These are phyloP conservation scores for Orius insidiosus DNA, from an alignment of 1,140 invertebrate species.

Conservation along the genomic window DNA sequence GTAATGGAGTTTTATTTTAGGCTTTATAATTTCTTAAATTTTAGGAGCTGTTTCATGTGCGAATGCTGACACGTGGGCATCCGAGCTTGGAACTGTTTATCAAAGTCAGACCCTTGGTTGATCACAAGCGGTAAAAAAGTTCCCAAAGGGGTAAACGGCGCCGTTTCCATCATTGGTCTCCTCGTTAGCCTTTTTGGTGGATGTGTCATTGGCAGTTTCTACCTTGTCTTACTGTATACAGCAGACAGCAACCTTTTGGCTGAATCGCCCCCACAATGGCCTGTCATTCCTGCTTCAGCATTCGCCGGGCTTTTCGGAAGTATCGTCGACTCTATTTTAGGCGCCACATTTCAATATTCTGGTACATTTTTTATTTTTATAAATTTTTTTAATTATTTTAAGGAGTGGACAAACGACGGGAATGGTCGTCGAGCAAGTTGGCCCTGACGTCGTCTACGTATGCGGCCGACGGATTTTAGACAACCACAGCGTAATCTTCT, in stretches of 20 bases:
- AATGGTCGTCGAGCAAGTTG: conserved; percentile 54
- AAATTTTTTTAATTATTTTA: conserved; percentile 23
- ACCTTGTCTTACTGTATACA: conserved; percentile 44
- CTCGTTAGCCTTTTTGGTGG: conserved; percentile 58
- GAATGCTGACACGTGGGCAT: conserved; percentile 84
- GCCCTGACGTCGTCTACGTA: conserved; percentile 53
- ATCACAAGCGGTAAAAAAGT: conserved; percentile 59
- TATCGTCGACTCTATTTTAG: conserved; percentile 64
- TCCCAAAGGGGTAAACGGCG: conserved; percentile 75
- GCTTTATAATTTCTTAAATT: conserved; percentile 7
- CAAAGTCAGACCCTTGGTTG: conserved; percentile 46
- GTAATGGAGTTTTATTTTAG: conserved; percentile 4
- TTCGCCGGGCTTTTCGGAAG: conserved; percentile 63
- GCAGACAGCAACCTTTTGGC: conserved; percentile 37
- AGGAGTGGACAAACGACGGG: conserved; percentile 51
- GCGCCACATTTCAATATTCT: conserved; percentile 71
- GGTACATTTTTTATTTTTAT: conserved; percentile 32
- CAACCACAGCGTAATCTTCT: conserved; percentile 78
- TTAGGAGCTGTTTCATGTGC: conserved; percentile 58
- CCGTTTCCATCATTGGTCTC: conserved; percentile 50
- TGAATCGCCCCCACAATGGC: conserved; percentile 60
- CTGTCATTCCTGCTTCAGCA: conserved; percentile 50
- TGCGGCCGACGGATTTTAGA: conserved; percentile 62
- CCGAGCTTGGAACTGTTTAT: conserved; percentile 70
- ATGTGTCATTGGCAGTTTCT: conserved; percentile 52